Evolutionary conservation across 2,113 vertebrate species (phyloP).

Genomic region (Monopterus albus): DNA sequence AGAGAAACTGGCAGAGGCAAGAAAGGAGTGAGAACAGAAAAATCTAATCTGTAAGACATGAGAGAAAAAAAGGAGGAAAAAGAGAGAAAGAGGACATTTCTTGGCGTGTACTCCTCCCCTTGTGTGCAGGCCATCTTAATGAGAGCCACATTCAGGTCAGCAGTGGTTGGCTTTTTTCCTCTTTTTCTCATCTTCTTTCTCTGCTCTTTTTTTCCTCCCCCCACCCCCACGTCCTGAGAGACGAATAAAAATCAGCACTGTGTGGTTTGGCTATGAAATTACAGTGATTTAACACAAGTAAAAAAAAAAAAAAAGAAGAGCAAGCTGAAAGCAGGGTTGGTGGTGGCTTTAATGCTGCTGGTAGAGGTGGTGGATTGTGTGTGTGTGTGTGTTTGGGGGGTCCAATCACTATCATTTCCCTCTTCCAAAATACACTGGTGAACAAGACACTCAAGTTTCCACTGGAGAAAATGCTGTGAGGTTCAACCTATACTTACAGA

Average conservation of each 20-base stretch:
- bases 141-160: constrained; percentile 75
- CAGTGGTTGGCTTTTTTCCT: constrained; percentile 18
- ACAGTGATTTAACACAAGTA: constrained; percentile 30
- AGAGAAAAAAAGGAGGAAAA: not conserved
- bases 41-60: not conserved
- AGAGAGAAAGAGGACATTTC: constrained; percentile 30
- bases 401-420: constrained; percentile 40
- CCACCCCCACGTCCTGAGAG: constrained; percentile 22
- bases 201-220: not conserved
- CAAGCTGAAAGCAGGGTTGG: constrained; percentile 1
- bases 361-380: not conserved
- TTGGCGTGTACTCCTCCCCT: constrained; percentile 35
- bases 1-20: constrained; percentile 2
- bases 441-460: not conserved
- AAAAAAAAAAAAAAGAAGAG: not conserved
- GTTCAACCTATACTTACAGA: constrained; percentile 2
- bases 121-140: constrained; percentile 68
- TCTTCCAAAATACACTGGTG: constrained; percentile 11
- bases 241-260: constrained; percentile 25
- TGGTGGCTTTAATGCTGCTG: not conserved
- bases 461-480: not conserved
- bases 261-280: constrained; percentile 45
- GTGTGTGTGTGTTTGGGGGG: not conserved
- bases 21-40: not conserved
- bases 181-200: not conserved